Conservation (phyloP, 2,113 vertebrate genomes). For the Phalacrocorax pelagicus region DNA sequence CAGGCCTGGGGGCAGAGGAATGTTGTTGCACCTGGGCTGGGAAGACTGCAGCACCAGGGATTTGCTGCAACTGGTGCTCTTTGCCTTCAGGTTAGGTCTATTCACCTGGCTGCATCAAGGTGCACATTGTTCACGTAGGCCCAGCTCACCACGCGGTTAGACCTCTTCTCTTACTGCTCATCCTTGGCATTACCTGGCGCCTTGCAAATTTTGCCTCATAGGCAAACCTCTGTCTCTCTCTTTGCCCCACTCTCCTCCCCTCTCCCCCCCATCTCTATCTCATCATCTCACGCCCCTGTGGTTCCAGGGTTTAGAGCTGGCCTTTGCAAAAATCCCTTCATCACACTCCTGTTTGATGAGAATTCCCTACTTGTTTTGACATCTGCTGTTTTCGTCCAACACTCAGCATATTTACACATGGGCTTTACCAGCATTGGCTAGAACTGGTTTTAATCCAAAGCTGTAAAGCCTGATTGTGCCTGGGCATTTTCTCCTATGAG, state of each 20-base stretch:
- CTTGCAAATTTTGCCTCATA: neutral
- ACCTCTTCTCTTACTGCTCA: neutral
- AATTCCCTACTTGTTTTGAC: neutral
- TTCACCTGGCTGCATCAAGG: neutral
- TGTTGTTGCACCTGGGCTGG: neutral
- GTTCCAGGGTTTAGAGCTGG: neutral
- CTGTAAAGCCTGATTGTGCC: neutral
- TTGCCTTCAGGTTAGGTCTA: neutral
- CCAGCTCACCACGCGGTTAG: neutral
- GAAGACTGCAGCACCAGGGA: neutral
- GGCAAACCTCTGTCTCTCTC: neutral
- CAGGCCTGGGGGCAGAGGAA: neutral
- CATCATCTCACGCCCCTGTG: neutral
- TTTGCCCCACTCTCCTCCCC: neutral
- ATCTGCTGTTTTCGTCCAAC: neutral
- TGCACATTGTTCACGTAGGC: neutral
- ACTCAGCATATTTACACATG: neutral
- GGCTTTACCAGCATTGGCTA: neutral
- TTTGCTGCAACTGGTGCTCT: neutral
- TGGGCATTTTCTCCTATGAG: neutral
- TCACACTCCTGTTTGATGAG: neutral
- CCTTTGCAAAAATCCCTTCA: neutral
- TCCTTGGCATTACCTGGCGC: neutral
- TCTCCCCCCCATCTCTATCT: neutral
- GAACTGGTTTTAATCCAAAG: neutral